These are phyloP conservation scores for Pteruthius melanotis DNA, from an alignment of 2,113 vertebrate species.

Conservation along the genomic window DNA sequence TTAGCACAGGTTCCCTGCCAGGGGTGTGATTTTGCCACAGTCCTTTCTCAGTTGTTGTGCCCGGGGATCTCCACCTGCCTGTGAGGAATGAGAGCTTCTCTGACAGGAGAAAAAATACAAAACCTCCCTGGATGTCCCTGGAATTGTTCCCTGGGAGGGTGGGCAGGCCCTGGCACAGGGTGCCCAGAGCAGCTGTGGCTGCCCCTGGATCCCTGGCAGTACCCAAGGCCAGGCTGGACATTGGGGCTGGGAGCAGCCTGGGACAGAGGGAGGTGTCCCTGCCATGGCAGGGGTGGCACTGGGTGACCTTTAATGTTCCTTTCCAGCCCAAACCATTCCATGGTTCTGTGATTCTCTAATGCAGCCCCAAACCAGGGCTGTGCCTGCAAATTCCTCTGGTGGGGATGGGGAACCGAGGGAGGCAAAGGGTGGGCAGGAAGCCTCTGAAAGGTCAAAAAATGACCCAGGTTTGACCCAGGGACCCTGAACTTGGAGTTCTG, in stretches of 20 bases:
- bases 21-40: background rate
- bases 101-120: background rate
- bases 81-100: background rate
- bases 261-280: background rate
- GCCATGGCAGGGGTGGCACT: background rate
- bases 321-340: background rate
- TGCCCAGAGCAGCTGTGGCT: background rate
- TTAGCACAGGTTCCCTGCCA: background rate
- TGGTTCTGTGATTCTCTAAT: accelerated
- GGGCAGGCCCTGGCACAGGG: background rate
- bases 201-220: background rate
- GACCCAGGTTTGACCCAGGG: background rate
- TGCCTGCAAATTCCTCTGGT: background rate
- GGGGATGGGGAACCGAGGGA: background rate
- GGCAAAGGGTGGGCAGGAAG: background rate
- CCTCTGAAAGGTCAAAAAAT: background rate
- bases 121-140: background rate
- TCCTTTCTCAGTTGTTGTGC: background rate
- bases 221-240: background rate
- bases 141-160: accelerated
- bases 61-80: background rate
- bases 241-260: background rate
- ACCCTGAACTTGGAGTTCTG: background rate
- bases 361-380: background rate
- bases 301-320: background rate